Base-by-base conservation (phyloP, 2,888 invertebrate genomes). In the Andrena trimmerana region DNA sequence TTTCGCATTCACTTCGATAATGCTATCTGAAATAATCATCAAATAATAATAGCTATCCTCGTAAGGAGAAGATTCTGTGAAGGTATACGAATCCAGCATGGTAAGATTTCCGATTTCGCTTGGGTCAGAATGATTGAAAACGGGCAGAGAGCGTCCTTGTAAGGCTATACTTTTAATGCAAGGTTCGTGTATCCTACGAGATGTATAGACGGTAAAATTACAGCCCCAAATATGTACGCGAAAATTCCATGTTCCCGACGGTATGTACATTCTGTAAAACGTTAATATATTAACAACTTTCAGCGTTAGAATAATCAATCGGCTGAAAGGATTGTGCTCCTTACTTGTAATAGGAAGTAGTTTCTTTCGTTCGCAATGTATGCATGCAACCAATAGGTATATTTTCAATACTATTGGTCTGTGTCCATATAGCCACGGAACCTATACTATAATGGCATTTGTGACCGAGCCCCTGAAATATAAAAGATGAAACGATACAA, bases 371-470 rank as follows among this genome's bases (percentile, higher is more conserved):
- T 81, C 83, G 92, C 71, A 94, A 89, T 63, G 86, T 92, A 71
- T 90, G 91, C 62, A 92, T 89, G 60, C 92, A 90, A 48, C 94
- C 94, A 36, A 94, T 89, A 36, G 94, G 94, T 85, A 95, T 93
- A 76, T 93, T 94, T 70, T 93, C 90, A 67, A 95, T 93, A 33
- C 92, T 93, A 67, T 92, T 91, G 6, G 92, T 92, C 88, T 94
- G 94, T 33, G 92, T 93, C 95, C 95, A 95, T 73, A 94, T 86
- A n/a, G 94, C 95, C 54, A 95, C 93, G 3, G 95, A 94, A 42
- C 94, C 95, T 78, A 95, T 90, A 82, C 94, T 95, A 84, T 95
- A 95, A 71, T 92, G 94, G 80, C 95, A 95, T 88, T 94, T 94
- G 85, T 94, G 94, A 6, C 94, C 94, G 57, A 95, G 91, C 0